Evolutionary conservation across 2,113 vertebrate species (phyloP), one percentile per base, ranked within the genome.

Genomic region (Chroicocephalus ridibundus): DNA sequence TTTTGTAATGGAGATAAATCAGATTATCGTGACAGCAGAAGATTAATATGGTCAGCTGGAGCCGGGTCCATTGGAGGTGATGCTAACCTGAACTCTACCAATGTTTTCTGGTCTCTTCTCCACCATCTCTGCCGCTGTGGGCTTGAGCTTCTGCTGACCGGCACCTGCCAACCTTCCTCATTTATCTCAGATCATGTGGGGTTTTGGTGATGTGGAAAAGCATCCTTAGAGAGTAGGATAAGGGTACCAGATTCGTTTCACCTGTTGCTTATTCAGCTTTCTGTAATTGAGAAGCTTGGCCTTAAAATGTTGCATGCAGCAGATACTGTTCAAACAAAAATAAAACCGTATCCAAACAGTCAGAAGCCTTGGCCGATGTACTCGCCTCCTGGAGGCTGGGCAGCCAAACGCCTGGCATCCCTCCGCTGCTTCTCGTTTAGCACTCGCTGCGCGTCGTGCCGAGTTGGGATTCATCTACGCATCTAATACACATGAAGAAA

Each of bases 371-470:
- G 19, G 69, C n/a, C 49, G 75, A 69, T 6, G 36, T 10, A 1
- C 7, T 47, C 0, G 4, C 27, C 64, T 65, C 69, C 47, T 62
- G 44, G 22, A 89, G 54, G 38, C 42, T 6, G 42, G 76, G 83
- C 91, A 86, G 69, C 31, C 55, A 10, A 42, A 55, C 4, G 3
- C 34, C 66, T 90, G 78, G 62, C 15, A 12, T 32, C 36, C 15
- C 31, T 94, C 25, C 55, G 2, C 31, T 9, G 51, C 55, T 80
- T 8, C 82, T 79, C 44, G 0, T 44, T 34, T n/a, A 16, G 11
- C 38, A 7, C 51, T 61, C 0, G 0, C 27, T 16, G 11, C 3
- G 51, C 27, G 49, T 3, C 49, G 27, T 27, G 42, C 78, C 38
- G 36, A 34, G 66, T 3, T 86, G 76, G 19, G 72, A 47, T 66